Base-by-base conservation (phyloP, 64 coral and sea anemone genomes). In the Stylophora pistillata region DNA sequence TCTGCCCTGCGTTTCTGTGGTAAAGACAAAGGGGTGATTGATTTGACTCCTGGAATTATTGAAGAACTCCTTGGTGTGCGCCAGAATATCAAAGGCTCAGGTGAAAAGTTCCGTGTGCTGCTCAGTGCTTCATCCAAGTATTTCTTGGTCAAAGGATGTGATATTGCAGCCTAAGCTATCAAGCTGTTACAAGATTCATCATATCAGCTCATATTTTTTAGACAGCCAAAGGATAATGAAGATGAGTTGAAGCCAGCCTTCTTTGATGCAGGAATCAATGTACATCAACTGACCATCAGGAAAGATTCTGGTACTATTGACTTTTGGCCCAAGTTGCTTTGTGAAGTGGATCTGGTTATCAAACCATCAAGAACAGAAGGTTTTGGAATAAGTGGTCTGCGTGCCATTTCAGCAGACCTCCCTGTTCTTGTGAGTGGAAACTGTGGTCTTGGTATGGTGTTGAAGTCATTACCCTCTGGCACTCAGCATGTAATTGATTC, bases 381-480 rank as follows among this genome's bases (percentile, higher is more conserved):
- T 21, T 84, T 84, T 69, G 80, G 80, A 26, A 84, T 84, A 41
- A 84, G 80, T 53, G 80, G 80, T 68, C 80, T 84, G 21, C 60
- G 80, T 26, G 80, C 80, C 1, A 84, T 84, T 69, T 68, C 80
- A 14, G 80, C 62, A 17, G 58, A 69, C 53, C 33, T 84, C 13
- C 80, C 80, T 5, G 20, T 84, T 23, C 80, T 84, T 53, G n/a
- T 84, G 33, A 84, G 80, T 53, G 62, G 62, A 84, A 84, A 53
- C 15, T 84, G 80, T 84, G 80, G 80, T 13, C 62, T 84, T 17
- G 80, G 61, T 23, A 69, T 84, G 13, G 61, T 63, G 21, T 13
- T 84, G 23, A 84, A 84, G 61, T 69, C 52, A 23, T 41, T 84
- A 69, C 34, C 7, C 33, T 84, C 80, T 84, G 80, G 80, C 15